phyloP scores from a whole-genome alignment of 2,888 invertebrate genomes.

The Carcina quercana region DNA sequence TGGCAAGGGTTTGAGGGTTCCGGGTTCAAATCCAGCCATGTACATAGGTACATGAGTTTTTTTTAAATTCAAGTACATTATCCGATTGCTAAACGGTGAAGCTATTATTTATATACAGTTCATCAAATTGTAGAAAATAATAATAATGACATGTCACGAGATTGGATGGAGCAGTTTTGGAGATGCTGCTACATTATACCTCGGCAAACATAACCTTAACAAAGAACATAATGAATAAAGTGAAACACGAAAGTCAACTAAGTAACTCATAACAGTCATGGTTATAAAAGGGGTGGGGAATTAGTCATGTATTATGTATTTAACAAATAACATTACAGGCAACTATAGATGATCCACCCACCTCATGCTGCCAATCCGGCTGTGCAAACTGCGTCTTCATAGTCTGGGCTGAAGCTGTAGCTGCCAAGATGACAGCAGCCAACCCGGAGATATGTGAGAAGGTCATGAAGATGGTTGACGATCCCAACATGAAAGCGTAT shows the following conservation, averaged over 20 bases:
- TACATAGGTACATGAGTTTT: too few species aligned
- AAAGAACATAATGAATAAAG: too few species aligned
- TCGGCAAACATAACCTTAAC: too few species aligned
- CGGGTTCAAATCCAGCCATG: too few species aligned
- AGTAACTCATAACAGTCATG: too few species aligned
- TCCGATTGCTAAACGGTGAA: too few species aligned
- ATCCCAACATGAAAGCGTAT: conserved; percentile 89
- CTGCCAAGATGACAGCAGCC: conserved; percentile 73
- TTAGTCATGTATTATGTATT: neutral
- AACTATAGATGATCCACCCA: conserved; percentile 80
- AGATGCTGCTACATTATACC: neutral
- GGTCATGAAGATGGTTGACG: conserved; percentile 83
- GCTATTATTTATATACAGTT: too few species aligned
- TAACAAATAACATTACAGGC: conserved; percentile 35
- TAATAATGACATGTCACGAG: neutral
- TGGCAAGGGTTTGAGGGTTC: too few species aligned
- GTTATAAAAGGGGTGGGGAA: too few species aligned
- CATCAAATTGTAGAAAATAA: too few species aligned
- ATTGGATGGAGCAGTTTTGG: neutral
- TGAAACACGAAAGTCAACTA: too few species aligned
- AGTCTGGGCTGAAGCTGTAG: conserved; percentile 87
- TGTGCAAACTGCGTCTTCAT: conserved; percentile 96
- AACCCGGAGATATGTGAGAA: conserved; percentile 81
- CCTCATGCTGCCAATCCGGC: conserved; percentile 92
- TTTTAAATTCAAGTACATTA: too few species aligned